Conservation (phyloP, 1,140 invertebrate species). For the Monomorium pharaonis region DNA sequence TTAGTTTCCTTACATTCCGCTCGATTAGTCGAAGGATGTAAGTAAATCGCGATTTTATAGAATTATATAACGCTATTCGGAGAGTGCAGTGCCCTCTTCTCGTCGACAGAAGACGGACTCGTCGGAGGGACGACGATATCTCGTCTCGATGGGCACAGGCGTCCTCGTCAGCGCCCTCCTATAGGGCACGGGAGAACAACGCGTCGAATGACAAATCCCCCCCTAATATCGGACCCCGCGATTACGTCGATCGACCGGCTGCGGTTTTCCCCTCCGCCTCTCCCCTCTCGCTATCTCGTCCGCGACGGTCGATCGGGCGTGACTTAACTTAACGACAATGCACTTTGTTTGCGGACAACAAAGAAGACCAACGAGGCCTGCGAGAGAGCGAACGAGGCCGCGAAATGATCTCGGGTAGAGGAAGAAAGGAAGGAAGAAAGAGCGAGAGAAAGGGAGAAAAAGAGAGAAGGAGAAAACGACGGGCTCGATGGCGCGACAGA, state of each 20-base stretch:
- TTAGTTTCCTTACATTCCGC: background rate
- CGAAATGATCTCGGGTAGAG: constrained; percentile 43
- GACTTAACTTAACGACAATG: constrained; percentile 62
- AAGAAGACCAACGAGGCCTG: constrained; percentile 51
- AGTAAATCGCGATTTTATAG: background rate
- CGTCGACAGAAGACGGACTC: background rate
- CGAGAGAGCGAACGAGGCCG: constrained; percentile 37
- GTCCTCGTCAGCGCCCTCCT: no score
- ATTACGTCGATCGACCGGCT: constrained; percentile 45
- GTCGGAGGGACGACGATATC: background rate
- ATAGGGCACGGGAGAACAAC: background rate
- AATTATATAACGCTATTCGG: constrained; percentile 4
- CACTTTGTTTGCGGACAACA: constrained; percentile 62
- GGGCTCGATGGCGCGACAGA: constrained; percentile 18
- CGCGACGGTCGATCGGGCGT: constrained; percentile 54
- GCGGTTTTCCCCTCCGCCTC: constrained; percentile 44
- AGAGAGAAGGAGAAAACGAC: constrained; percentile 21
- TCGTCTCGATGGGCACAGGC: no score
- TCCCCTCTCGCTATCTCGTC: constrained; percentile 31
- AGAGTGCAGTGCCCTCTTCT: background rate
- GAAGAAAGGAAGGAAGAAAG: background rate
- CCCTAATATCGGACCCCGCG: constrained; percentile 26
- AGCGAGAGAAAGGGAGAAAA: background rate
- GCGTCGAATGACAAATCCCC: background rate
- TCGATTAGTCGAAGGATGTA: background rate